phyloP scores from a whole-genome alignment of 2,888 invertebrate genomes.

The Proisotoma minuta region DNA sequence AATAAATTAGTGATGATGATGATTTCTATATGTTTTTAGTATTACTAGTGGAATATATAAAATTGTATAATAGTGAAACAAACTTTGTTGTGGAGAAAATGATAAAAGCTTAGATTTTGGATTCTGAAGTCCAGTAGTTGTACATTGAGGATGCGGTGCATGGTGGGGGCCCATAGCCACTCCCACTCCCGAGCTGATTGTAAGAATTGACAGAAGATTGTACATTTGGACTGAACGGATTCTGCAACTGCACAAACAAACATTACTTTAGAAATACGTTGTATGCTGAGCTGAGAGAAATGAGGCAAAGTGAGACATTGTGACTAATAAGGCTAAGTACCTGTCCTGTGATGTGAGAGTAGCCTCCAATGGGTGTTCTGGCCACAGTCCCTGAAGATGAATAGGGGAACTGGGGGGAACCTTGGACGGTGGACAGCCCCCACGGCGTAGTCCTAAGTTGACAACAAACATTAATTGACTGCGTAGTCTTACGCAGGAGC shows the following conservation, averaged over 20 bases:
- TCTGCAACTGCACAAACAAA: slow-evolving; percentile 41
- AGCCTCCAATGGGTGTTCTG: slow-evolving; percentile 26
- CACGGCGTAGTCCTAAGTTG: slow-evolving; percentile 28
- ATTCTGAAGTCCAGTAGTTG: slow-evolving; percentile 42
- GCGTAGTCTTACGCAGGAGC: no score
- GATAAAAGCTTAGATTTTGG: slow-evolving; percentile 34
- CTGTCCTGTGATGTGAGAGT: slow-evolving; percentile 40
- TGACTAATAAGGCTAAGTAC: slow-evolving; percentile 13
- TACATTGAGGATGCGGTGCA: slow-evolving; percentile 22
- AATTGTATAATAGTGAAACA: no score
- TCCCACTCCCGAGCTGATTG: slow-evolving; percentile 39
- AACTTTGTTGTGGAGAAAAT: background rate
- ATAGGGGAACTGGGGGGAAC: slow-evolving; percentile 34
- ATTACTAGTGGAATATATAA: no score
- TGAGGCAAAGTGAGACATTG: no score
- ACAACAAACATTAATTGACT: no score
- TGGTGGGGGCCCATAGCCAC: slow-evolving; percentile 5
- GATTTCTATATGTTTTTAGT: no score
- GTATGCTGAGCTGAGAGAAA: no score
- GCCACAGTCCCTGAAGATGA: slow-evolving; percentile 10
- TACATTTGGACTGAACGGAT: slow-evolving; percentile 36
- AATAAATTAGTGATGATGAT: no score
- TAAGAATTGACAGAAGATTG: slow-evolving; percentile 42
- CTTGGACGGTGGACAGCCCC: slow-evolving; percentile 31
- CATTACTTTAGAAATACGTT: no score